Conservation (phyloP, 2,113 vertebrate species). For the Neoarius graeffei region DNA sequence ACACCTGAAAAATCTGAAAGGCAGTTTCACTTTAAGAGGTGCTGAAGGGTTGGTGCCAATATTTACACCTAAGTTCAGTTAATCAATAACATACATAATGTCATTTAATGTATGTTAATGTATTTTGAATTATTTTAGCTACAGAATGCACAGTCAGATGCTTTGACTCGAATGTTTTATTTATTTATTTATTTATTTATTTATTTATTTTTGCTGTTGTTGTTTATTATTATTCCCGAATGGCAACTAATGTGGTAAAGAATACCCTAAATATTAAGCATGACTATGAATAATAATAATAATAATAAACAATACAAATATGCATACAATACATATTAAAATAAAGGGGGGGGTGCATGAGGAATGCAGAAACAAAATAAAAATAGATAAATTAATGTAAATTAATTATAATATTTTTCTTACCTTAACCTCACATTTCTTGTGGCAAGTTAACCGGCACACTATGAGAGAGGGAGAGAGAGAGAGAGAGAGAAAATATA, state of each 20-base stretch:
- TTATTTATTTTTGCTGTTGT: no score
- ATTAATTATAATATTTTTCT: conserved; percentile 56
- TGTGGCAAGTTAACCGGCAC: conserved; percentile 87
- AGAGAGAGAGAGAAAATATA: conserved; percentile 41
- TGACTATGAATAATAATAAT: neutral
- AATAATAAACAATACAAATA: neutral
- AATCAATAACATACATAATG: neutral
- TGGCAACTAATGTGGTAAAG: neutral
- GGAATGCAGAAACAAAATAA: neutral
- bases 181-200: no score
- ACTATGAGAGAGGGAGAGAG: conserved; percentile 64
- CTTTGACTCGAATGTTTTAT: no score
- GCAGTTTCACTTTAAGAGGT: neutral
- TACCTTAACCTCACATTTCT: conserved; percentile 94
- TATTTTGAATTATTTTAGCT: neutral
- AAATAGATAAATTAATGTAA: neutral
- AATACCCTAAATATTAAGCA: neutral
- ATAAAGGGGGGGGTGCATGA: no score
- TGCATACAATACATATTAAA: neutral
- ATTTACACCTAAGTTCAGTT: neutral
- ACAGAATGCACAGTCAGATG: neutral
- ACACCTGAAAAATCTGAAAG: neutral
- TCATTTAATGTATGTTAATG: neutral
- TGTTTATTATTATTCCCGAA: neutral
- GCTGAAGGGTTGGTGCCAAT: neutral